Evolutionary conservation across 2,113 vertebrate genomes (phyloP), one percentile per base, ranked within the genome.

Genomic region (Campylomormyrus tamandua): DNA sequence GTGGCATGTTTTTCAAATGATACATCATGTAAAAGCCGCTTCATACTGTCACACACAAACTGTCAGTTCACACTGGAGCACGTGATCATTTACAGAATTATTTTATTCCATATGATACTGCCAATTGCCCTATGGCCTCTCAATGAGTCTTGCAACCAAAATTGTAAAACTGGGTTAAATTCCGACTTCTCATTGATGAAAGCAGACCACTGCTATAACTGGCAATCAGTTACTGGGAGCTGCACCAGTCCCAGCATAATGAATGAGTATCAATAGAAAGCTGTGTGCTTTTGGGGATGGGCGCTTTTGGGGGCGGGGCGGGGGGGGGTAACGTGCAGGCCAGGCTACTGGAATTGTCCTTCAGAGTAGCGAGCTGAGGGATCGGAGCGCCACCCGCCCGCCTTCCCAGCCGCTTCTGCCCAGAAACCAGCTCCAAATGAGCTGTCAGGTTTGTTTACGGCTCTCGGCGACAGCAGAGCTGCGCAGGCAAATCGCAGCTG

Each of bases 361-460:
- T 56, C 52, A 50, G 11, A 50, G 49, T 3, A 50, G 50, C 15
- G 4, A 0, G 50, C 24, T n/a, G 24, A 3, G 56, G 56, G 56
- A 9, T 62, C 8, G 8, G 7, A 9, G 21, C 2, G 5, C 52
- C 24, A 8, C 39, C 24, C 48, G 17, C 11, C 27, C 8, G 35
- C 19, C 46, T 56, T 39, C n/a, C n/a, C 56, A n/a, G 21, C 58
- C 10, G 84, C n/a, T 42, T 8, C 46, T 24, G 53, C 35, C 85
- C 48, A 13, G 89, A 49, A 48, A 56, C 15, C 0, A 9, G 39
- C 49, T 39, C 62, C 77, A 91, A 87, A 83, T 45, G 83, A 91
- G 86, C 92, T 93, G 94, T 95, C 95, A 94, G 87, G 85, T 91
- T 70, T 85, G 62, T 91, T 94, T 92, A 93, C 83, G 15, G 74